Conservation (phyloP, 30 jellyfish, hydroid and myxozoan species). For the Aurelia coerulea region DNA sequence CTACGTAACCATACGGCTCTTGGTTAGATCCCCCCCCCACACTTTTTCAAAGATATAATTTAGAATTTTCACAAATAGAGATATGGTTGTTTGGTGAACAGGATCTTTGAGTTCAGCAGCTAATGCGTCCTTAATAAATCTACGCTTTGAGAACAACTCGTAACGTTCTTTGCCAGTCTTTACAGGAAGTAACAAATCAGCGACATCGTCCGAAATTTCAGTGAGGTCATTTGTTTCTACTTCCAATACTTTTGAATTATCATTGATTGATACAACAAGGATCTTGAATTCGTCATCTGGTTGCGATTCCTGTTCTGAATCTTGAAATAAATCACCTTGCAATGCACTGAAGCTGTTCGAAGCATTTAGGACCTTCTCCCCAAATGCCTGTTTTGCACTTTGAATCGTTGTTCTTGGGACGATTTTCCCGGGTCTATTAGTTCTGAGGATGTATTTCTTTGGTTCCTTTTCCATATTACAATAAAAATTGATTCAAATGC, state of each 20-base stretch:
- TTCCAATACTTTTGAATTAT: conserved; percentile 31
- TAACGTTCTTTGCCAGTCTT: conserved; percentile 26
- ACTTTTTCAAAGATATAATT: too few species aligned
- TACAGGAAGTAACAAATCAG: conserved; percentile 48
- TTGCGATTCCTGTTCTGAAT: conserved; percentile 15
- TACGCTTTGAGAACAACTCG: conserved; percentile 33
- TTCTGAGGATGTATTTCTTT: conserved; percentile 23
- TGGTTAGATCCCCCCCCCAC: too few species aligned
- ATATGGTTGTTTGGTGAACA: too few species aligned
- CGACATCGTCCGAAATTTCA: conserved; percentile 24
- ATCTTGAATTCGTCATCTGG: conserved; percentile 32
- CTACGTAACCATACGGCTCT: too few species aligned
- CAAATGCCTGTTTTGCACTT: not conserved
- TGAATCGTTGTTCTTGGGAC: conserved; percentile 8
- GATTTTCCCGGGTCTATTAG: conserved; percentile 44
- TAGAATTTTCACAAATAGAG: too few species aligned
- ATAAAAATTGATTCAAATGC: not conserved
- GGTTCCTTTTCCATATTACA: not conserved
- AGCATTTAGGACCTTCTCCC: conserved; percentile 7
- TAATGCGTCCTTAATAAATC: conserved; percentile 21
- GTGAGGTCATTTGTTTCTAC: conserved; percentile 25
- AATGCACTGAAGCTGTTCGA: conserved; percentile 20
- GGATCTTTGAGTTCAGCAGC: conserved; percentile 8
- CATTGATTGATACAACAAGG: conserved; percentile 20
- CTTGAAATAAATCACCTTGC: conserved; percentile 60